Evolutionary conservation across 2,113 vertebrate genomes (phyloP).

Genomic region (Apteryx owenii): DNA sequence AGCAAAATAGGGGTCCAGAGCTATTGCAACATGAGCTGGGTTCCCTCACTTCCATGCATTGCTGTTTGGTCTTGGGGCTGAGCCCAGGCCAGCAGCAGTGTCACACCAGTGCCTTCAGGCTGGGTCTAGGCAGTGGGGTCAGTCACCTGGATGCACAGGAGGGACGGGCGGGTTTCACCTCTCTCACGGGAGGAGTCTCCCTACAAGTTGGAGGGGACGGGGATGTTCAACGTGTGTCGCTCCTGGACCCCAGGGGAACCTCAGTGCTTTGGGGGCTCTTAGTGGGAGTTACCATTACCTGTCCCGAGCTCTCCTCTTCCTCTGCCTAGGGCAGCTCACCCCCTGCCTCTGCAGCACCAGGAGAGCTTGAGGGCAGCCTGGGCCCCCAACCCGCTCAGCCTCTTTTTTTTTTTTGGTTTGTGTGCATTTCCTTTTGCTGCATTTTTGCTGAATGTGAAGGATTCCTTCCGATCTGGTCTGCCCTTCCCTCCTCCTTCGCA

Average conservation of each 20-base stretch:
- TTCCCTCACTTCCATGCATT: accelerated
- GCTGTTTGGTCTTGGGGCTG: background rate
- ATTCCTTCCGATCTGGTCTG: background rate
- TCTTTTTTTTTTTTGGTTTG: background rate
- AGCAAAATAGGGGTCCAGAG: background rate
- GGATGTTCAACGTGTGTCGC: background rate
- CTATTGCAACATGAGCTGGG: accelerated
- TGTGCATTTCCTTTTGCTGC: background rate
- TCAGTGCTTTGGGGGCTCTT: accelerated
- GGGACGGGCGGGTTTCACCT: background rate
- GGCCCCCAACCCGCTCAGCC: background rate
- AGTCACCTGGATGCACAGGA: accelerated
- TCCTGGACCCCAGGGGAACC: background rate
- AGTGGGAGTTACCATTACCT: background rate
- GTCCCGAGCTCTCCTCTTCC: accelerated
- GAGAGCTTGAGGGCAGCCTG: background rate
- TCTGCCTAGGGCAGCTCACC: accelerated
- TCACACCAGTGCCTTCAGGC: background rate
- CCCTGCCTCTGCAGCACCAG: background rate
- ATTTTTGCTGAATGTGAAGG: background rate
- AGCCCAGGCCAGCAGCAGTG: background rate
- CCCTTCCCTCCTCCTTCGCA: background rate
- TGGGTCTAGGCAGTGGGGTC: background rate
- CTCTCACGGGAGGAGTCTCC: background rate
- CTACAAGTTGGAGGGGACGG: background rate